phyloP scores from a whole-genome alignment of 2,797 vertebrate genomes.

The Microchirus variegatus region DNA sequence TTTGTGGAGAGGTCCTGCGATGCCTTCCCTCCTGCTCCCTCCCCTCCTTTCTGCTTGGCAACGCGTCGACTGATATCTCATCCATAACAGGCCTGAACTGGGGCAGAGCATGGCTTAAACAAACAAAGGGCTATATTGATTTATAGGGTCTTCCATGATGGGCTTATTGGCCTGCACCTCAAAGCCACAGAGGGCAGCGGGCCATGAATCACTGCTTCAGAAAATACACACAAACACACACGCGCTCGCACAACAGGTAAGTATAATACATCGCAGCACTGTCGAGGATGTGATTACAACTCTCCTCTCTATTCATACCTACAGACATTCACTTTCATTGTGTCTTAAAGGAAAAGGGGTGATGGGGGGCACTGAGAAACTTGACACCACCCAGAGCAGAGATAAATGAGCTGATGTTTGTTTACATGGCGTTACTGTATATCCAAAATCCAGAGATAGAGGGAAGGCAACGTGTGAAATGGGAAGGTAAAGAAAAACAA shows the following conservation, averaged over 20 bases:
- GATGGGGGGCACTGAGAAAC: conserved; percentile 36
- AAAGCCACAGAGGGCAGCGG: conserved; percentile 66
- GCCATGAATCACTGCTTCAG: conserved; percentile 62
- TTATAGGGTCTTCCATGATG: conserved; percentile 77
- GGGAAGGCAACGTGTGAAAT: conserved; percentile 55
- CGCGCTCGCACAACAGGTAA: conserved; percentile 50
- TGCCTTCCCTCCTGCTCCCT: conserved; percentile 10
- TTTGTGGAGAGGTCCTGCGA: conserved; percentile 41
- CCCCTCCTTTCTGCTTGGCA: conserved; percentile 54
- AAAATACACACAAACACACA: conserved; percentile 29
- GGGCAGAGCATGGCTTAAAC: conserved; percentile 69
- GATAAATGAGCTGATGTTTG: conserved; percentile 19
- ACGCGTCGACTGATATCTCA: conserved; percentile 67
- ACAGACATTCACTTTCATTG: conserved; percentile 34
- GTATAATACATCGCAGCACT: conserved; percentile 48
- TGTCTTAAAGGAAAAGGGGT: conserved; percentile 15
- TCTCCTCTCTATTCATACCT: conserved; percentile 26
- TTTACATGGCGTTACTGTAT: conserved; percentile 77
- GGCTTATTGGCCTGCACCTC: conserved; percentile 73
- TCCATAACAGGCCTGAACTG: conserved; percentile 73
- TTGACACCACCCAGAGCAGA: conserved; percentile 38
- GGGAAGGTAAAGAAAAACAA: conserved; percentile 55
- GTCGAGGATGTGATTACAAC: conserved; percentile 61
- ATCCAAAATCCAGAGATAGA: conserved; percentile 42
- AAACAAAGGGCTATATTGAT: conserved; percentile 78